These are phyloP conservation scores for Cercopithecus hamlyni DNA, from an alignment of 2,797 vertebrate genomes.

Conservation along the genomic window DNA sequence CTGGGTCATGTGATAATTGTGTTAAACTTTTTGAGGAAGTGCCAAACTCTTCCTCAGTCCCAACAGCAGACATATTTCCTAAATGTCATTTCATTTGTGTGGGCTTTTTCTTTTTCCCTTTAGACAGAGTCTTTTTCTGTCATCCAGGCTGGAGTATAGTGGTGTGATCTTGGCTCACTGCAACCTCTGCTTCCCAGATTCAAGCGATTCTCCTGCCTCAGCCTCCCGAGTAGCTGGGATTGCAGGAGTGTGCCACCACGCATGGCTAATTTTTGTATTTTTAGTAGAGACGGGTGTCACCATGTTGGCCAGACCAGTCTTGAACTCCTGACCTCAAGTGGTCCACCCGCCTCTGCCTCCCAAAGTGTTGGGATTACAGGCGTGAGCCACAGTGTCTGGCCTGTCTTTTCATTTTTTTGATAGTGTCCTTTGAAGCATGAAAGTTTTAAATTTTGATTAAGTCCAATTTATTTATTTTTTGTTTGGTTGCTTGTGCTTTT, in stretches of 20 bases:
- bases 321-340: not conserved
- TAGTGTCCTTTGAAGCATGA: not conserved
- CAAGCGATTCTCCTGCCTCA: too few species aligned
- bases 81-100: not conserved
- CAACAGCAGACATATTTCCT: not conserved
- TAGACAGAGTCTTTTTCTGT: not conserved
- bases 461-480: not conserved
- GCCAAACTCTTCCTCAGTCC: not conserved
- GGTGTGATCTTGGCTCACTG: not conserved
- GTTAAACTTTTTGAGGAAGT: not conserved
- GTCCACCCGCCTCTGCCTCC: not conserved
- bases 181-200: not conserved
- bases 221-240: not conserved
- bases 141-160: not conserved
- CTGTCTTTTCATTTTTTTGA: not conserved
- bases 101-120: not conserved
- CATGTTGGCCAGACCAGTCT: not conserved
- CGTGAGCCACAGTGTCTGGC: not conserved
- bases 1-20: not conserved
- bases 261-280: not conserved
- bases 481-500: not conserved
- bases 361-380: not conserved
- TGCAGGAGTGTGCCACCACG: not conserved
- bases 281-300: not conserved
- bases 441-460: conserved; percentile 26